These are phyloP conservation scores for Zaprionus davidi DNA, from an alignment of 1,140 invertebrate species.

Conservation along the genomic window DNA sequence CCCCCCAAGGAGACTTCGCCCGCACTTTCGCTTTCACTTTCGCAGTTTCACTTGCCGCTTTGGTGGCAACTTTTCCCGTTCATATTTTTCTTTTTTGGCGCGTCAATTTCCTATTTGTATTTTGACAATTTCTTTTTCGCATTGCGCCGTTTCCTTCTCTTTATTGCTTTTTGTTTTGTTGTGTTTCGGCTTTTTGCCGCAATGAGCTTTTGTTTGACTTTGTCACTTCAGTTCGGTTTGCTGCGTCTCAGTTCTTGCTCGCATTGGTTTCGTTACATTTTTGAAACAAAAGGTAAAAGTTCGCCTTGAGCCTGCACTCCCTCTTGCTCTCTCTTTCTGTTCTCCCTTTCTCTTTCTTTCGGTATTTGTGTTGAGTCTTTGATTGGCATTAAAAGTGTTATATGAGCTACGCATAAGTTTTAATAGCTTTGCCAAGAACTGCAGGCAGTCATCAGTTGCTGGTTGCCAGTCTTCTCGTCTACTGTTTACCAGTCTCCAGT, in stretches of 20 bases:
- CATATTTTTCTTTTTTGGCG: slow-evolving; percentile 64
- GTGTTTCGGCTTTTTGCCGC: slow-evolving; percentile 34
- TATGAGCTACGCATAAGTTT: slow-evolving; percentile 74
- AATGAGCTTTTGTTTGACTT: slow-evolving; percentile 74
- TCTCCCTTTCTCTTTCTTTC: not conserved
- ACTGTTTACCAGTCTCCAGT: slow-evolving; percentile 2
- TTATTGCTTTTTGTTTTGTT: slow-evolving; percentile 65
- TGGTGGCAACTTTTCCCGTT: slow-evolving; percentile 29
- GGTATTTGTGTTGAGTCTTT: slow-evolving; percentile 61
- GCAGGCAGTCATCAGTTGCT: slow-evolving; percentile 34
- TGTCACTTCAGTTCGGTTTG: slow-evolving; percentile 47
- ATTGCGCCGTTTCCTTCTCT: slow-evolving; percentile 67
- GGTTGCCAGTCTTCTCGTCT: not conserved
- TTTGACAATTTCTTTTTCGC: slow-evolving; percentile 77
- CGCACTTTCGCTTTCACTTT: slow-evolving; percentile 13
- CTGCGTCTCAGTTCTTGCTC: not conserved
- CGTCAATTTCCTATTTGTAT: slow-evolving; percentile 77
- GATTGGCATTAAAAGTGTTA: slow-evolving; percentile 77
- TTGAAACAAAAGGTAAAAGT: slow-evolving; percentile 36
- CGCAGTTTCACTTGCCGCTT: not conserved
- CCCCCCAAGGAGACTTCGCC: not conserved
- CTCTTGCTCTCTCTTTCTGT: slow-evolving; percentile 20
- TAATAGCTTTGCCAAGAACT: slow-evolving; percentile 62
- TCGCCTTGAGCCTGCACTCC: not conserved
- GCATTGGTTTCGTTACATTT: slow-evolving; percentile 37